phyloP scores from a whole-genome alignment of 1,140 invertebrate species.

The Trissolcus basalis region DNA sequence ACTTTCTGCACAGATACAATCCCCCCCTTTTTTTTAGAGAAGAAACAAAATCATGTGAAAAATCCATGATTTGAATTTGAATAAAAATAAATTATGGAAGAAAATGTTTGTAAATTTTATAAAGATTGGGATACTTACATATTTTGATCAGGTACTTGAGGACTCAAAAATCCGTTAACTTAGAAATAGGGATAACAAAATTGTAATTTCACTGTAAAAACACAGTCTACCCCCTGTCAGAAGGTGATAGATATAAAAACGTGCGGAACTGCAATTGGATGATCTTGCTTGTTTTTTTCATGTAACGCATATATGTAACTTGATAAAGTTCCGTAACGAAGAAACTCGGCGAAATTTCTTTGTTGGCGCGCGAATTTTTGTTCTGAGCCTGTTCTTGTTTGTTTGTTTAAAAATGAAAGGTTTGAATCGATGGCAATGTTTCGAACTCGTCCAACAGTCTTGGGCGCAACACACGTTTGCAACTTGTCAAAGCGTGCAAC shows the following conservation, averaged over 20 bases:
- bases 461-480: not conserved
- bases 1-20: too few relatives aligned
- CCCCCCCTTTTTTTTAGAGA: too few relatives aligned
- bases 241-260: slow-evolving; percentile 62
- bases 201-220: slow-evolving; percentile 2
- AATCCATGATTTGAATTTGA: too few relatives aligned
- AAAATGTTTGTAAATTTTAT: too few relatives aligned
- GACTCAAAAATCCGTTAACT: slow-evolving; percentile 6
- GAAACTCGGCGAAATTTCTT: not conserved
- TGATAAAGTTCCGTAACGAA: not conserved
- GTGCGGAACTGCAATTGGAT: slow-evolving; percentile 78
- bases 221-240: slow-evolving; percentile 39
- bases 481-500: slow-evolving; percentile 6
- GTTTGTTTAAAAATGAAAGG: not conserved
- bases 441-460: not conserved
- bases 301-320: slow-evolving; percentile 73
- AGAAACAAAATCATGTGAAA: too few relatives aligned
- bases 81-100: too few relatives aligned
- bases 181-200: not conserved
- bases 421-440: not conserved
- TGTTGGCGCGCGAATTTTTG: not conserved
- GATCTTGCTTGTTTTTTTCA: slow-evolving; percentile 75
- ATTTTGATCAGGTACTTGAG: slow-evolving; percentile 27
- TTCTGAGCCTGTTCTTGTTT: not conserved
- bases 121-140: too few relatives aligned